Conservation (phyloP, 2,888 invertebrate genomes). For the Plebejus melissa region DNA sequence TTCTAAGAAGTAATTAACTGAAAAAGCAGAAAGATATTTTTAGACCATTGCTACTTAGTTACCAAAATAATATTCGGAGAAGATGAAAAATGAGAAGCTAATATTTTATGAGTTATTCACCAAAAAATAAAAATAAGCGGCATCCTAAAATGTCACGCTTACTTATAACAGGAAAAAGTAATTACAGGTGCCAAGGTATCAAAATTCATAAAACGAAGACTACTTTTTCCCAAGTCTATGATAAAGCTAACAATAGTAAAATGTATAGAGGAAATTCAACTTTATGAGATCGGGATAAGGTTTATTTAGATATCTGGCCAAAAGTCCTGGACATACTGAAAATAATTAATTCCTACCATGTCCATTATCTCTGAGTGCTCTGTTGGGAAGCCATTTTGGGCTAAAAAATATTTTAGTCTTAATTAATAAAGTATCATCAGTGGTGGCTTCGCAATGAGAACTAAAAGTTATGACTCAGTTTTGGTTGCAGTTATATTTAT, state of each 20-base stretch:
- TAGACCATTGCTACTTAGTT: neutral
- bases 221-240: slow-evolving; percentile 12
- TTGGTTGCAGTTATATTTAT: neutral
- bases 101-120: neutral
- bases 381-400: slow-evolving; percentile 22
- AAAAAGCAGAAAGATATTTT: neutral
- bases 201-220: slow-evolving; percentile 13
- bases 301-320: neutral
- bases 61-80: neutral
- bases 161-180: slow-evolving; percentile 7
- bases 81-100: neutral
- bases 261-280: neutral
- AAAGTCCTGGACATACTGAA: slow-evolving; percentile 16
- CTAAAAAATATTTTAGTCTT: slow-evolving; percentile 26
- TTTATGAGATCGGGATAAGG: neutral
- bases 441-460: slow-evolving; percentile 12
- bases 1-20: neutral
- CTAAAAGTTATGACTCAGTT: neutral
- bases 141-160: neutral
- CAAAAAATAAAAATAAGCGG: neutral
- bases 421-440: slow-evolving; percentile 25
- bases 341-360: slow-evolving; percentile 25
- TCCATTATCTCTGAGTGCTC: slow-evolving; percentile 26
- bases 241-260: slow-evolving; percentile 25
- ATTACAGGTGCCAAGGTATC: slow-evolving; percentile 14